A percentile compares a stretch with the other conserved stretches of the same genome.
Evolutionary conservation across 2,797 vertebrate genomes (phyloP).

Genomic region (Phataginus tricuspis): DNA sequence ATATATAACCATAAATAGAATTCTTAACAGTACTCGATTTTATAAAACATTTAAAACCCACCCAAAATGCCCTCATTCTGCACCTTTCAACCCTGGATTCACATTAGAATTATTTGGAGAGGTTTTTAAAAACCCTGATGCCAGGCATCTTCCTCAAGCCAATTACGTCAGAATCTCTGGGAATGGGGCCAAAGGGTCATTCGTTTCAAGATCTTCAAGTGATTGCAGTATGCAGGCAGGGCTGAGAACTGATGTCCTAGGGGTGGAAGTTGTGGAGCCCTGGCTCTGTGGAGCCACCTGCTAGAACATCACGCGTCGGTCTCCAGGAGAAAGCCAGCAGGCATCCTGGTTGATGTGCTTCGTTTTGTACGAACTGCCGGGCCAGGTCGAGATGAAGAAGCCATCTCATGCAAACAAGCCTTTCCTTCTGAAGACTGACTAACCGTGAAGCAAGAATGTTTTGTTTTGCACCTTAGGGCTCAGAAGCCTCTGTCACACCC

Average conservation of each 20-base stretch:
- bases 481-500: not conserved
- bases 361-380: not conserved
- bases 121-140: not conserved
- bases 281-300: not conserved
- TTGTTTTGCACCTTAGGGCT: not conserved
- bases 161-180: not conserved
- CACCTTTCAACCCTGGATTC: not conserved
- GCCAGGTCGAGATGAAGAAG: not conserved
- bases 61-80: too few species aligned
- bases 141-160: not conserved
- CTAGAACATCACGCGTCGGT: not conserved
- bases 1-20: not conserved
- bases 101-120: not conserved
- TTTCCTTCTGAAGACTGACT: not conserved
- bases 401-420: not conserved
- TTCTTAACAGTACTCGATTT: not conserved
- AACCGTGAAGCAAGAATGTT: not conserved
- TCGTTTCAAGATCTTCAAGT: not conserved
- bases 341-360: not conserved
- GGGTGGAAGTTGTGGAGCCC: not conserved
- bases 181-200: not conserved
- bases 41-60: not conserved
- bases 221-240: not conserved
- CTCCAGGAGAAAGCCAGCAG: not conserved
- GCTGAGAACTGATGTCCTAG: not conserved